Conservation (phyloP, 2,113 vertebrate species). For the Calypte anna region DNA sequence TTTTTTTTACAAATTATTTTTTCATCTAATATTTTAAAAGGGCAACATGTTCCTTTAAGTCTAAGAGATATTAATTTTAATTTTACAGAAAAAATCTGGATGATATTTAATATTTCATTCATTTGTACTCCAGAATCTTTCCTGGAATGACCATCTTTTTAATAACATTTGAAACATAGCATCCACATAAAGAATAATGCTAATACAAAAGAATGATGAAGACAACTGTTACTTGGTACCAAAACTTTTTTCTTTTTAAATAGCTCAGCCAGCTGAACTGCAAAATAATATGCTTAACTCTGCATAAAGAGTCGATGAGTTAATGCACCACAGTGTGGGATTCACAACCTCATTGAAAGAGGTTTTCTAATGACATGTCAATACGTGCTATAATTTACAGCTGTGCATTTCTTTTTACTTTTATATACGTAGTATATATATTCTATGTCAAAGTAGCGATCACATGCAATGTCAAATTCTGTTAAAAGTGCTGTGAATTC, state of each 20-base stretch:
- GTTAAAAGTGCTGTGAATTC: neutral
- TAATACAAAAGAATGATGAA: neutral
- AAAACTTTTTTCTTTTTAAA: neutral
- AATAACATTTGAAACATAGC: neutral
- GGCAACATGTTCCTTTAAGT: neutral
- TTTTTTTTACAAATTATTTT: neutral
- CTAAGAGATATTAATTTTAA: neutral
- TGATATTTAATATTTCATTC: neutral
- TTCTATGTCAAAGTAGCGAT: neutral
- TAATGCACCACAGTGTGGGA: neutral
- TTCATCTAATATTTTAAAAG: neutral
- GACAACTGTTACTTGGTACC: neutral
- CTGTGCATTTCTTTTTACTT: neutral
- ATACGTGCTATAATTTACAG: neutral
- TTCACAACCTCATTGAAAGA: neutral
- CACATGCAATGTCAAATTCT: neutral
- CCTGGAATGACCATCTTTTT: neutral
- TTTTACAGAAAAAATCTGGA: neutral
- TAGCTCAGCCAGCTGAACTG: neutral
- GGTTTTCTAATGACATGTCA: neutral
- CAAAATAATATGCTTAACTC: neutral
- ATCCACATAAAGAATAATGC: neutral
- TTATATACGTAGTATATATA: neutral
- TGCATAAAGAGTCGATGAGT: neutral
- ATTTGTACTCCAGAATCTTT: neutral